phyloP scores from a whole-genome alignment of 2,113 vertebrate genomes.

The Heliornis fulica region DNA sequence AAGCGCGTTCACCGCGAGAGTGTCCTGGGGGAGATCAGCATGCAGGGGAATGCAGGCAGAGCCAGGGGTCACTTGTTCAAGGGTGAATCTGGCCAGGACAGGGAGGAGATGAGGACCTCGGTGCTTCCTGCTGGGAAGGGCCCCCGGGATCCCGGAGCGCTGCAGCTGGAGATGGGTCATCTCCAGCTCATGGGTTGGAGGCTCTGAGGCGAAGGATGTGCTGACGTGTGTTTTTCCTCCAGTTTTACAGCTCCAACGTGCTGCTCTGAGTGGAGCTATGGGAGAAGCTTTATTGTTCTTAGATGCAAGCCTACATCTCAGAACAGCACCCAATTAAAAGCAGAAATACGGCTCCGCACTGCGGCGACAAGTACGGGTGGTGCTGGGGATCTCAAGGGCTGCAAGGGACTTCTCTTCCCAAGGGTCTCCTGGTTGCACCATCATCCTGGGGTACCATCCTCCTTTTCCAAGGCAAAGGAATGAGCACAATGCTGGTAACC shows the following conservation, averaged over 20 bases:
- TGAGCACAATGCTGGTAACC: rapidly evolving
- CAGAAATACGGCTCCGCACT: neutral
- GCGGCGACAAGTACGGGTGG: rapidly evolving
- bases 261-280: neutral
- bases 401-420: neutral
- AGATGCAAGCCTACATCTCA: neutral
- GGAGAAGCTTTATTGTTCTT: neutral
- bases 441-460: too few species aligned
- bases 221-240: neutral
- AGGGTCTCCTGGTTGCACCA: neutral
- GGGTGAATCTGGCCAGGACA: neutral
- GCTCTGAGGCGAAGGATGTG: rapidly evolving
- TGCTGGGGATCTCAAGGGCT: rapidly evolving
- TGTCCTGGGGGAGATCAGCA: neutral
- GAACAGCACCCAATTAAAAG: neutral
- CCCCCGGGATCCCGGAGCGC: rapidly evolving
- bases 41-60: neutral
- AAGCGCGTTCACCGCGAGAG: too few species aligned
- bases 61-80: neutral
- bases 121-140: neutral
- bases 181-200: rapidly evolving
- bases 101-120: rapidly evolving
- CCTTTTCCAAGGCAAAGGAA: too few species aligned
- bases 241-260: neutral
- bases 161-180: neutral